These are phyloP conservation scores for Cacatua alba DNA, from an alignment of 2,113 vertebrate species.

Conservation along the genomic window DNA sequence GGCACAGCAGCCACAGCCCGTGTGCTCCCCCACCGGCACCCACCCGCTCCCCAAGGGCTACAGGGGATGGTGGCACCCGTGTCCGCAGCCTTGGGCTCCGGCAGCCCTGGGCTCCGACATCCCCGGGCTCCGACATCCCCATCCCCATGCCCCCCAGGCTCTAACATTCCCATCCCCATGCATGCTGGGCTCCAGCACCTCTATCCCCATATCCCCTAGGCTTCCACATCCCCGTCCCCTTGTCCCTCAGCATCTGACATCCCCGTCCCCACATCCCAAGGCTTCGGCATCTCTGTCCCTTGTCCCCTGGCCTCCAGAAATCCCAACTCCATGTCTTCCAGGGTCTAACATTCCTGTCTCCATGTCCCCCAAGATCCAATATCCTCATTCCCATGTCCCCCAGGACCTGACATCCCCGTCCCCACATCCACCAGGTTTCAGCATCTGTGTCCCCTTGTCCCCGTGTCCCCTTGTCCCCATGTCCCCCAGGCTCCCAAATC, in stretches of 20 bases:
- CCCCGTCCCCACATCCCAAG: background rate
- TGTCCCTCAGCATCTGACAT: rapidly evolving
- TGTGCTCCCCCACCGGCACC: background rate
- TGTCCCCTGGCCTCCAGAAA: background rate
- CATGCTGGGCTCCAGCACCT: too few relatives aligned
- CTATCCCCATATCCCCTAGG: too few relatives aligned
- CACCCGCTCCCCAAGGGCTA: background rate
- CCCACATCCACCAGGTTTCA: background rate
- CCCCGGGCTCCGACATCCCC: background rate
- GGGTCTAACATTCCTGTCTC: rapidly evolving
- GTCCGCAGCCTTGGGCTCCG: background rate
- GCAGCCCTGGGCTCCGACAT: rapidly evolving
- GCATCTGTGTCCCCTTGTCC: background rate
- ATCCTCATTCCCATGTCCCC: background rate
- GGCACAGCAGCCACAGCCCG: background rate
- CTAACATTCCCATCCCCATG: background rate
- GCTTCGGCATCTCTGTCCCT: rapidly evolving
- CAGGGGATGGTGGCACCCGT: background rate
- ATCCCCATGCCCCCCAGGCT: background rate
- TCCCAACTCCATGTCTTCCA: background rate
- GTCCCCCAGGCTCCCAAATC: background rate
- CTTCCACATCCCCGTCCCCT: rapidly evolving
- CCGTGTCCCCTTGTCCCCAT: background rate
- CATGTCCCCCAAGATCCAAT: rapidly evolving
- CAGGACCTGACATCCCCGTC: background rate